Evolutionary conservation across 2,888 invertebrate genomes (phyloP).

Genomic region (Philereme vetulata): DNA sequence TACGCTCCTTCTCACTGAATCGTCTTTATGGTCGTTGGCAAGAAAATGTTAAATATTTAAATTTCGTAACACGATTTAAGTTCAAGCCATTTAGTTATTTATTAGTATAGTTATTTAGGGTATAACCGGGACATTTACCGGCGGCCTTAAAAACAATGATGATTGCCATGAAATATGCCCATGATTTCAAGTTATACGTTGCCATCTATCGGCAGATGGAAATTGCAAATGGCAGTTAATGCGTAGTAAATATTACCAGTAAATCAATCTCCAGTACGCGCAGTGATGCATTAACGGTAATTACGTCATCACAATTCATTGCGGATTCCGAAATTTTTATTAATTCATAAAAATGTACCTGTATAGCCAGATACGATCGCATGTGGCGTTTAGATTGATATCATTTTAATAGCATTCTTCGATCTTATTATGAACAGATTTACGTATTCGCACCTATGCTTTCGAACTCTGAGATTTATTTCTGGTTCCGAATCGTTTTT

Average conservation of each 20-base stretch:
- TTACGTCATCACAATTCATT: slow-evolving; percentile 68
- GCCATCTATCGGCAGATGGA: too few species aligned
- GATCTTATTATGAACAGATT: slow-evolving; percentile 41
- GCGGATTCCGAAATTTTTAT: slow-evolving; percentile 67
- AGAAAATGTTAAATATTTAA: too few species aligned
- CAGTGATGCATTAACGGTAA: slow-evolving; percentile 54
- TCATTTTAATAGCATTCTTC: slow-evolving; percentile 69
- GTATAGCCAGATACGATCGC: slow-evolving; percentile 55
- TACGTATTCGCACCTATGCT: slow-evolving; percentile 68
- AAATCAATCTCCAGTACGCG: slow-evolving; percentile 54
- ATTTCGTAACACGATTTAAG: too few species aligned
- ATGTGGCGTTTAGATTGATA: slow-evolving; percentile 63
- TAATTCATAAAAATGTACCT: slow-evolving; percentile 58
- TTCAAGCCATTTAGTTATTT: too few species aligned
- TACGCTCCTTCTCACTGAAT: too few species aligned
- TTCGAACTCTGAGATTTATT: slow-evolving; percentile 78
- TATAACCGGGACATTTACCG: too few species aligned
- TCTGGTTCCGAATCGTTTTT: slow-evolving; percentile 80
- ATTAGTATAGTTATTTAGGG: too few species aligned
- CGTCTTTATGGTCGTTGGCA: too few species aligned
- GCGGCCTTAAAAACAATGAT: too few species aligned
- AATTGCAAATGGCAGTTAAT: too few species aligned
- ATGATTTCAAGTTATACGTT: too few species aligned
- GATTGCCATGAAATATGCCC: too few species aligned
- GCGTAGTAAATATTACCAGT: slow-evolving; percentile 34